A percentile compares a stretch with the other conserved stretches of the same genome.
These are phyloP conservation scores for Pachycephala philippinensis DNA, from an alignment of 2,113 vertebrate species.

Conservation along the genomic window DNA sequence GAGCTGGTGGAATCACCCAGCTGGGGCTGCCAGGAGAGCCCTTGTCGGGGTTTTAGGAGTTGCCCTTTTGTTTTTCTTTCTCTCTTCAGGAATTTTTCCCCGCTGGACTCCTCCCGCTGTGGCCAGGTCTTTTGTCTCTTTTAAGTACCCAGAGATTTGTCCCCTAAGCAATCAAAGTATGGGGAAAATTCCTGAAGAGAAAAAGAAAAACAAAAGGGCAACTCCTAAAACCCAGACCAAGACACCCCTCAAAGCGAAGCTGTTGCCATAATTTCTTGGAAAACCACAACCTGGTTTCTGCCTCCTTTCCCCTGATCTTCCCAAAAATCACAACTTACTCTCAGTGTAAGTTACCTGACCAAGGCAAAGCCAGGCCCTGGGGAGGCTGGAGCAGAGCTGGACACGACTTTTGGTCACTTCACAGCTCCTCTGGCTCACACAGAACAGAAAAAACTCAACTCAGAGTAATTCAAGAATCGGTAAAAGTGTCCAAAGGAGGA, in stretches of 20 bases:
- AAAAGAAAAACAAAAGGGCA: no score
- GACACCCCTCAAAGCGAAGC: background rate
- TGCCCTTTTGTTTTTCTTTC: no score
- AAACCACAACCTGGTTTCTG: background rate
- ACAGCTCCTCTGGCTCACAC: background rate
- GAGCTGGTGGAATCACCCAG: background rate
- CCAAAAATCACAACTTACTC: accelerated
- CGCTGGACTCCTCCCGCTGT: no score
- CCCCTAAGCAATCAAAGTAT: no score
- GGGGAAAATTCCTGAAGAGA: no score
- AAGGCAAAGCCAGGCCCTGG: background rate
- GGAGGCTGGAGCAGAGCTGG: background rate
- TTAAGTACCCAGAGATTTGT: no score
- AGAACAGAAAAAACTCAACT: background rate
- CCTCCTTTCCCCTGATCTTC: background rate
- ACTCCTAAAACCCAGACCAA: no score
- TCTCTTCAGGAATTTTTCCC: no score
- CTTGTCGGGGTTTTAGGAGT: no score
- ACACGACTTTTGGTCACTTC: background rate
- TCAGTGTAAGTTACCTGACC: accelerated
- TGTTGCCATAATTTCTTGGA: background rate
- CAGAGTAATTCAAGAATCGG: background rate
- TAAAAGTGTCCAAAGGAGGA: background rate
- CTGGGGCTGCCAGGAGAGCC: background rate
- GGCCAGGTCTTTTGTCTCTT: no score